Percentiles rank a stretch among this genome's conserved stretches.
Evolutionary conservation across 53 echinoderm and acorn worm genomes (phyloP).

Genomic region (Mesocentrotus franciscanus): DNA sequence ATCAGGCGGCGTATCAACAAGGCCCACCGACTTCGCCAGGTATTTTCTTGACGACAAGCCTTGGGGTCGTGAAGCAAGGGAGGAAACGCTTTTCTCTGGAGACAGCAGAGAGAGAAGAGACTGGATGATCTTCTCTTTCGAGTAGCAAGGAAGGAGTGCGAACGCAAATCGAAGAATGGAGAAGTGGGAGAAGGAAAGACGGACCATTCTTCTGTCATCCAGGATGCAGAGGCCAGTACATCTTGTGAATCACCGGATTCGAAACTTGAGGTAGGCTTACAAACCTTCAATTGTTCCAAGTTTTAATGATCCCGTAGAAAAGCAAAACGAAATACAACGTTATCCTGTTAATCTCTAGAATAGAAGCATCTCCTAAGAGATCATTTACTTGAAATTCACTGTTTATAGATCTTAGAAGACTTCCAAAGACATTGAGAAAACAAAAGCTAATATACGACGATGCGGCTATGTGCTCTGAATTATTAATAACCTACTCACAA

Average conservation of each 20-base stretch:
- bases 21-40: constrained; percentile 44
- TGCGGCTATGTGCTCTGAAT: too few relatives aligned
- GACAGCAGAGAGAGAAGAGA: constrained; percentile 59
- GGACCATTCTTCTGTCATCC: constrained; percentile 42
- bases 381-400: too few relatives aligned
- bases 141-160: constrained; percentile 62
- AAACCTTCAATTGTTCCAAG: not conserved
- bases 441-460: too few relatives aligned
- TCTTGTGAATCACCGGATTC: constrained; percentile 58
- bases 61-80: constrained; percentile 51
- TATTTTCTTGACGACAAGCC: constrained; percentile 56
- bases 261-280: constrained; percentile 31
- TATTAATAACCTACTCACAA: too few relatives aligned
- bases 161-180: constrained; percentile 41
- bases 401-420: too few relatives aligned
- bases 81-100: constrained; percentile 44
- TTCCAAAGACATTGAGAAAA: too few relatives aligned
- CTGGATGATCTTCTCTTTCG: constrained; percentile 59
- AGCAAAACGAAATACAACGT: too few relatives aligned
- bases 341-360: too few relatives aligned
- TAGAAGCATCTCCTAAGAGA: too few relatives aligned
- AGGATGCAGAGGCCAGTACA: constrained; percentile 57
- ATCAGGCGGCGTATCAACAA: not conserved
- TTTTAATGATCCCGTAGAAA: not conserved
- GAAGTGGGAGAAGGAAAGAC: constrained; percentile 32